Conservation (phyloP, 1,140 invertebrate genomes). For the Hyphantria cunea region DNA sequence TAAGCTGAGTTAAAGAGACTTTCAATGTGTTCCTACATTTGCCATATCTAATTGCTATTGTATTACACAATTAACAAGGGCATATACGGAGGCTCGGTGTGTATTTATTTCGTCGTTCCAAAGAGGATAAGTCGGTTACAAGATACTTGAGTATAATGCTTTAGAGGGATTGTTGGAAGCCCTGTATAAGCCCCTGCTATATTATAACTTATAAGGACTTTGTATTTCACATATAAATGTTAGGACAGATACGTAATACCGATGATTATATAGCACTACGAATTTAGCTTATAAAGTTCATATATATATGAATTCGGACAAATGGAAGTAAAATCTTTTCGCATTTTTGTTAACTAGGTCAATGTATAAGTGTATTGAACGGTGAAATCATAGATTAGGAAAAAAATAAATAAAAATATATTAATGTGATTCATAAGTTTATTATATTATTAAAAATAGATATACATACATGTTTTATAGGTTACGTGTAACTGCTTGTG, state of each 20-base stretch:
- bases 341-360: constrained; percentile 36
- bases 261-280: constrained; percentile 23
- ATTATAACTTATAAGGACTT: background rate
- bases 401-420: constrained; percentile 42
- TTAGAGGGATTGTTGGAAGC: background rate
- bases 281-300: constrained; percentile 41
- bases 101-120: background rate
- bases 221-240: background rate
- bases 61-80: constrained; percentile 9
- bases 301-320: constrained; percentile 9
- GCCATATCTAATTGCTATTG: constrained; percentile 16
- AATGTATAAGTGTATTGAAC: constrained; percentile 44
- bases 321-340: constrained; percentile 6
- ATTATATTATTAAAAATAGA: constrained; percentile 41
- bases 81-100: constrained; percentile 12
- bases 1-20: background rate
- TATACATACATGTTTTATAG: background rate
- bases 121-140: background rate
- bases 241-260: constrained; percentile 24
- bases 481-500: constrained; percentile 35
- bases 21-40: background rate
- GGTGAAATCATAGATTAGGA: constrained; percentile 46
- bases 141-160: background rate
- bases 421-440: constrained; percentile 71
- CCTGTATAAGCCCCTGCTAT: constrained; percentile 15